Percentiles rank a stretch among this genome's conserved stretches.
These are phyloP conservation scores for Chironomus tepperi DNA, from an alignment of 1,140 invertebrate genomes.

Conservation along the genomic window DNA sequence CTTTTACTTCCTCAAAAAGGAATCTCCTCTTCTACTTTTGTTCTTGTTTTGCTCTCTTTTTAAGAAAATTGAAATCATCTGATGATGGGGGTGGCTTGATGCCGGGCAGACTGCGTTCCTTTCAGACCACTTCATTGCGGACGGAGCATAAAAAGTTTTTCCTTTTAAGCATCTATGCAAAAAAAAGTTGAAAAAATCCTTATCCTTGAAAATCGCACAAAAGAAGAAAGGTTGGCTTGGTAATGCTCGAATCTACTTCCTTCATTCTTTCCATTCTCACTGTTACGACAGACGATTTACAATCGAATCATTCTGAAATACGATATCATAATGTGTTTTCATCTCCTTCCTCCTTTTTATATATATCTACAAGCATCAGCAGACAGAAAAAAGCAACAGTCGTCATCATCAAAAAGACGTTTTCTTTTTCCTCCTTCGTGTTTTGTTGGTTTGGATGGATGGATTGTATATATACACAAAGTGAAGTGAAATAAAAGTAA, in stretches of 20 bases:
- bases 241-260: neutral
- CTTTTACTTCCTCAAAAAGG: neutral
- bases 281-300: constrained; percentile 17
- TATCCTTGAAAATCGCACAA: neutral
- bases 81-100: neutral
- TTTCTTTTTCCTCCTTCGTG: neutral
- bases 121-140: neutral
- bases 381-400: constrained; percentile 6
- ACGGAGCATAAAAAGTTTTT: neutral
- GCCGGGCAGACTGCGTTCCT: neutral
- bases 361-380: neutral
- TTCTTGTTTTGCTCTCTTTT: no score
- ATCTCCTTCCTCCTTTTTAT: neutral
- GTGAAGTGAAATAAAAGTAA: no score
- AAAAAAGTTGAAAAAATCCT: neutral
- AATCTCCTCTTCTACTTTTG: no score
- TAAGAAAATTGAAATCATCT: no score
- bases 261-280: neutral
- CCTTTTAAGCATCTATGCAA: neutral
- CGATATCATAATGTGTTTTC: constrained; percentile 18
- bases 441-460: neutral
- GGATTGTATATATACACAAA: no score
- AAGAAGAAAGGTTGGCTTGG: neutral
- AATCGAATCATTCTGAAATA: constrained; percentile 17
- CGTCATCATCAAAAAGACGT: constrained; percentile 12